Base-by-base conservation (phyloP, 2,888 invertebrate genomes). In the Mayetiola destructor region DNA sequence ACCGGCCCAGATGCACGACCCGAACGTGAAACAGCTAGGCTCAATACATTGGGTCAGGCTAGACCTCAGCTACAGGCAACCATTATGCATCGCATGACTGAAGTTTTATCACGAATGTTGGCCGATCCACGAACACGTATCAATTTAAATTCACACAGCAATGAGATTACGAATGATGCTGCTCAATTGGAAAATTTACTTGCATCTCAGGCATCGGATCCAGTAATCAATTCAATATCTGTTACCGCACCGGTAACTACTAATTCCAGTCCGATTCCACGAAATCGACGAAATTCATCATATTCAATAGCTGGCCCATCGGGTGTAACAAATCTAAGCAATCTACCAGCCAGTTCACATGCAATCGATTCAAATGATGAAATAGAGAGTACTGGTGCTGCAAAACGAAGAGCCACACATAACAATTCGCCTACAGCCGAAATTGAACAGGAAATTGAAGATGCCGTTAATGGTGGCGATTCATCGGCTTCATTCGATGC, bases 11-110 rank as follows among this genome's bases (percentile, higher is more conserved):
- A 80, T 68, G 82, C 84, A 2, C 70, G 83, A 32, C 82, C 83
- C 0, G 81, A 80, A 68, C 70, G 79, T 23, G 81, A 81, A 65
- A 73, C 74, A 18, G 69, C 68, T 57, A 69, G 71, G 1, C 65
- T 67, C 0, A 63, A 64, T 1, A 69, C 78, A 69, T 76, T 80
- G 56, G 79, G 80, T 6, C 83, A 83, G 67, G 82, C 81, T 0
- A 72, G 82, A 52, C 82, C 82, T 3, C 78, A 82, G 56, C 69
- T 83, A 12, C 82, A 83, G 66, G 80, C 80, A 1, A 81, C 80
- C 23, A 73, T 88, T 39, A 85, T 88, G 81, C 84, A 85, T 69
- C 77, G 87, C 58, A 87, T 88, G 84, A 87, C 87, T 1, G 82
- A 86, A 64, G 85, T 88, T 55, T 73, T 89, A 59, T 84, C 85